Evolutionary conservation across 2,797 vertebrate genomes (phyloP).

Genomic region (Megalops cyprinoides): DNA sequence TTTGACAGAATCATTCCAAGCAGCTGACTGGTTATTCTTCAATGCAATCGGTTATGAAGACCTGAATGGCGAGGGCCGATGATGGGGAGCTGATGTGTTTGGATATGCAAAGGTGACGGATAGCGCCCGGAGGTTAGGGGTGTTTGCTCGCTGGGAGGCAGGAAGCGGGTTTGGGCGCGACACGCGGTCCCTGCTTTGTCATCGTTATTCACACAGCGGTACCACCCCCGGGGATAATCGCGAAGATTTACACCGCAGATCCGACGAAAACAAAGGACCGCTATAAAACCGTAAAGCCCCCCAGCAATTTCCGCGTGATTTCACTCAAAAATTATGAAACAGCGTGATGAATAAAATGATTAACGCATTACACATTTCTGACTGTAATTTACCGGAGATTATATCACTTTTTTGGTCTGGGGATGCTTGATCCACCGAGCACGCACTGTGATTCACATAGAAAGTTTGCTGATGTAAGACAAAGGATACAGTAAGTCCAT

Average conservation of each 20-base stretch:
- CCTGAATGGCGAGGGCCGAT: too few species aligned
- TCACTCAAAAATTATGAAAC: background rate
- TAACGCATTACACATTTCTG: background rate
- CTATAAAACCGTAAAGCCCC: constrained; percentile 10
- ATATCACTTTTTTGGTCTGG: background rate
- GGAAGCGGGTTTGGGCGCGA: constrained; percentile 29
- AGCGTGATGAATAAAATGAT: background rate
- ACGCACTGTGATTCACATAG: background rate
- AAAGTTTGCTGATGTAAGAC: background rate
- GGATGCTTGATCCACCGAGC: background rate
- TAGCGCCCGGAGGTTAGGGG: constrained; percentile 25
- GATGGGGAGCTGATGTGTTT: background rate
- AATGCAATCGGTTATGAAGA: background rate
- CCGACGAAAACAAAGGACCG: constrained; percentile 24
- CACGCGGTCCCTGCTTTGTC: constrained; percentile 29
- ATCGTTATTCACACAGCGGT: constrained; percentile 26
- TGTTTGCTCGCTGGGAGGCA: constrained; percentile 33
- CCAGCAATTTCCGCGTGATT: background rate
- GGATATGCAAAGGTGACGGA: constrained; percentile 33
- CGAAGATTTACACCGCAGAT: constrained; percentile 16
- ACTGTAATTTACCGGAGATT: background rate
- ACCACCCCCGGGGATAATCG: background rate
- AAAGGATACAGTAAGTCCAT: background rate
- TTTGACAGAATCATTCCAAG: background rate
- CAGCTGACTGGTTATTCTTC: background rate